Evolutionary conservation across 2,888 invertebrate genomes (phyloP), one percentile per base, ranked within the genome.

Genomic region (Fabriciana adippe): DNA sequence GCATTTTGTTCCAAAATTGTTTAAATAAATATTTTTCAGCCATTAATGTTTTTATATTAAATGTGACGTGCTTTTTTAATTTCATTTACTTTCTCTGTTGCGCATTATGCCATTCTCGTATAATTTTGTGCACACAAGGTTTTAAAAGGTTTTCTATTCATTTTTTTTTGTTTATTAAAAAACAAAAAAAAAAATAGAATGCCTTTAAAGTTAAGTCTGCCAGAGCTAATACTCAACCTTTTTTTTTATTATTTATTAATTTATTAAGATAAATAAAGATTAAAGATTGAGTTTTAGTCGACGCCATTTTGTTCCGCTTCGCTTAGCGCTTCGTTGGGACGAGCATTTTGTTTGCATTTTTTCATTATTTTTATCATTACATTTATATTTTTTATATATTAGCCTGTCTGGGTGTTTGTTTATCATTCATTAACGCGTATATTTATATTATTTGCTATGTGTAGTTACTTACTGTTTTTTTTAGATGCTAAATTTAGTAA

Each of bases 41-140:
- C 68, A 68, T 71, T 68, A 53, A 16, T 51, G 4, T 16, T 16
- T 14, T 8, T 14, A 31, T 14, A n/a, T 50, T 6, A 6, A 47
- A 8, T 16, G 72, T 48, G 68, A 72, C 74, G 63, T 69, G 74
- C 75, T 73, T 74, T 74, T 53, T 51, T 64, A 68, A 45, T 64
- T 63, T 67, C 67, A 82, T 87, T 86, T 88, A 89, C 89, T 89
- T 89, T 89, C 88, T 89, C 89, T 89, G 87, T 81, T 74, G 71
- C 74, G 74, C 78, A 72, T 75, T 84, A 85, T 84, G 85, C 81
- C 84, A 85, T 84, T 85, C 83, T 82, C 81, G 66, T 66, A 57
- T 55, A n/a, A 41, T 66, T 53, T 65, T 70, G 68, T 72, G 70
- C 70, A 73, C 74, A 74, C 75, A 73, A 75, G 73, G 72, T 69